phyloP scores from a whole-genome alignment of 2,797 vertebrate genomes.

The Oreochromis mossambicus region DNA sequence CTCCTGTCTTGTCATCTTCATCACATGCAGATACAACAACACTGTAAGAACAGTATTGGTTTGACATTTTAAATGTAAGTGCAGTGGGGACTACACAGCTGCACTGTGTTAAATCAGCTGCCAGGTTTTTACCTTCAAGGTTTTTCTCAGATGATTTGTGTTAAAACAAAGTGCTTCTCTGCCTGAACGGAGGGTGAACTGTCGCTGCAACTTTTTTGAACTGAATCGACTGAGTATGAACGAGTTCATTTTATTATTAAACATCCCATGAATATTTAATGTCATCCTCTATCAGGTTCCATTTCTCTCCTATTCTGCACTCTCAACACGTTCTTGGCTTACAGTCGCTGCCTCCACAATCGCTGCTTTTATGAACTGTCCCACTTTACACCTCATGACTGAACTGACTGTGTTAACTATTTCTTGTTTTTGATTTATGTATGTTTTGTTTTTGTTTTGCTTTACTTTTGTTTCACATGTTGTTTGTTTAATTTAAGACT shows the following conservation, averaged over 20 bases:
- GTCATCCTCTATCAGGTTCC: constrained; percentile 10
- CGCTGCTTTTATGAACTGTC: background rate
- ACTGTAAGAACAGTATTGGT: fast-evolving
- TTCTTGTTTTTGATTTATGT: no score
- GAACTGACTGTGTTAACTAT: background rate
- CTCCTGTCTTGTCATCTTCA: fast-evolving
- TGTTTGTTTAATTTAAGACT: no score
- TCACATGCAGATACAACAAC: background rate
- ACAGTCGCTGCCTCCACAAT: constrained; percentile 1
- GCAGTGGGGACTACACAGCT: background rate
- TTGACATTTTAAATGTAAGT: background rate
- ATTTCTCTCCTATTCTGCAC: constrained; percentile 16
- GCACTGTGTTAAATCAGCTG: background rate
- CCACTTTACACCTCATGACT: background rate
- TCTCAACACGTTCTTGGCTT: constrained; percentile 12
- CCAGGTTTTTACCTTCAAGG: background rate
- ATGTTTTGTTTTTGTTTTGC: no score
- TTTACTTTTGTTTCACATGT: no score
- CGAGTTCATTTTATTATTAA: constrained; percentile 65
- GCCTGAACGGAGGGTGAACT: background rate
- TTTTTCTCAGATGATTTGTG: background rate
- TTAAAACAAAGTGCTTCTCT: constrained; percentile 5
- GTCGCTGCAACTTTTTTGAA: constrained; percentile 12
- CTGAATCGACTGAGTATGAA: constrained; percentile 36
- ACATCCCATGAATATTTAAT: constrained; percentile 55